Conservation (phyloP, 2,888 invertebrate species). For the Tachina fera region DNA sequence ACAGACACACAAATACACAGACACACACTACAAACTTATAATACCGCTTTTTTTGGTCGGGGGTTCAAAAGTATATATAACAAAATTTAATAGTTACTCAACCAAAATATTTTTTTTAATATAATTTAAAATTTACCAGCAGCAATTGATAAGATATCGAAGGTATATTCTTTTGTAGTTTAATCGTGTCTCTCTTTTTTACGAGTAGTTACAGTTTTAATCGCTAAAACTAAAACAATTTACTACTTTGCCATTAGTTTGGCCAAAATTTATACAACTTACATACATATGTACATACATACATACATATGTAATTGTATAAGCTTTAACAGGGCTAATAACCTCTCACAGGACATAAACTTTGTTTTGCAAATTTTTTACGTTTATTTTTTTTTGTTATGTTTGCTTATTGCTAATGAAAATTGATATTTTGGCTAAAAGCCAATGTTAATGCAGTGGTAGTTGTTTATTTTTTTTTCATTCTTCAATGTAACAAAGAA, state of each 20-base stretch:
- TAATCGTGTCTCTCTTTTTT: neutral
- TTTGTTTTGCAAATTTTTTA: constrained; percentile 20
- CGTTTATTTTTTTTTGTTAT: constrained; percentile 21
- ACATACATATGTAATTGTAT: too few species aligned
- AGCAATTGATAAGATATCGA: constrained; percentile 54
- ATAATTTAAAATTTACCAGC: constrained; percentile 40
- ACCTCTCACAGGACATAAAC: constrained; percentile 32
- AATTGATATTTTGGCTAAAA: constrained; percentile 68
- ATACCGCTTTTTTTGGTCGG: too few species aligned
- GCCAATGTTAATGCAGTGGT: constrained; percentile 60
- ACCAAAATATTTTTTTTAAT: too few species aligned
- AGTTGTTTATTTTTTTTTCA: constrained; percentile 28
- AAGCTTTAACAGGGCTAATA: constrained; percentile 36
- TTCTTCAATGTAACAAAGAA: constrained; percentile 13
- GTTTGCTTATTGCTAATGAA: constrained; percentile 60
- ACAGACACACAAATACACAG: too few species aligned
- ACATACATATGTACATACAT: neutral
- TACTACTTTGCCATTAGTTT: neutral
- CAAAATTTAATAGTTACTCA: constrained; percentile 14
- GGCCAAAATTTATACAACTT: neutral
- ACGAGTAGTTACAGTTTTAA: constrained; percentile 14
- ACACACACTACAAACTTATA: too few species aligned
- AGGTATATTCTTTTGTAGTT: constrained; percentile 28
- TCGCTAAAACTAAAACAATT: neutral
- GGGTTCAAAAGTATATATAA: neutral